These are phyloP conservation scores for Hybos culiciformis DNA, from an alignment of 2,888 invertebrate species.

Conservation along the genomic window DNA sequence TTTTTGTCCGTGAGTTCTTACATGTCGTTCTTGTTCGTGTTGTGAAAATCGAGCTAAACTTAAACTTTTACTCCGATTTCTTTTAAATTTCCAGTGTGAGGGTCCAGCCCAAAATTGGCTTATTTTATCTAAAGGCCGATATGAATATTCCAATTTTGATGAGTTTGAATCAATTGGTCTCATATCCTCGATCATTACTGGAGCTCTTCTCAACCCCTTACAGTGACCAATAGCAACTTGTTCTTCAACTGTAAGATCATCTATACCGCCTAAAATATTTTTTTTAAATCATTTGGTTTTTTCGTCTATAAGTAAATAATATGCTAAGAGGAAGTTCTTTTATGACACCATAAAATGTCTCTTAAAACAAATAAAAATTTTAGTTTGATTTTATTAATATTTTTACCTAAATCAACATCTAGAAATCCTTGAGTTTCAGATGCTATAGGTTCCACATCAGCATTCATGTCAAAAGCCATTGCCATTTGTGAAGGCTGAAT, in stretches of 20 bases:
- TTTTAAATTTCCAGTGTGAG: slow-evolving; percentile 63
- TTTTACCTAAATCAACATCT: slow-evolving; percentile 34
- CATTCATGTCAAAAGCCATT: slow-evolving; percentile 48
- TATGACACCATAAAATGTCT: no score
- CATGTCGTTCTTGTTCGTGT: background rate
- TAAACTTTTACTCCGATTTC: slow-evolving; percentile 17
- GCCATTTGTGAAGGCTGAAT: slow-evolving; percentile 43
- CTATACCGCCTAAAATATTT: slow-evolving; percentile 24
- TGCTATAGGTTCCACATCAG: slow-evolving; percentile 46
- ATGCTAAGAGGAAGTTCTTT: background rate
- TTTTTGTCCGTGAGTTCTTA: slow-evolving; percentile 1
- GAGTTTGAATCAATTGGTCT: slow-evolving; percentile 39
- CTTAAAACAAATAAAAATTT: background rate
- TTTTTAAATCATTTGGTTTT: background rate
- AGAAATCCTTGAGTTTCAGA: slow-evolving; percentile 28
- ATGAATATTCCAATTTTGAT: slow-evolving; percentile 54
- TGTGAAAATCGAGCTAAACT: background rate
- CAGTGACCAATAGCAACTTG: slow-evolving; percentile 28
- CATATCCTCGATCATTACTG: slow-evolving; percentile 41
- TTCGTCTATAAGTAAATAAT: background rate
- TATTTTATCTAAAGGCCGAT: slow-evolving; percentile 41
- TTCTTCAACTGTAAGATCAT: slow-evolving; percentile 34
- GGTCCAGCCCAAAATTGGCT: slow-evolving; percentile 65
- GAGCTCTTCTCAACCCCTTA: slow-evolving; percentile 28
- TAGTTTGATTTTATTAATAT: no score